Base-by-base conservation (phyloP, 2,113 vertebrate genomes). In the Ammospiza caudacuta region DNA sequence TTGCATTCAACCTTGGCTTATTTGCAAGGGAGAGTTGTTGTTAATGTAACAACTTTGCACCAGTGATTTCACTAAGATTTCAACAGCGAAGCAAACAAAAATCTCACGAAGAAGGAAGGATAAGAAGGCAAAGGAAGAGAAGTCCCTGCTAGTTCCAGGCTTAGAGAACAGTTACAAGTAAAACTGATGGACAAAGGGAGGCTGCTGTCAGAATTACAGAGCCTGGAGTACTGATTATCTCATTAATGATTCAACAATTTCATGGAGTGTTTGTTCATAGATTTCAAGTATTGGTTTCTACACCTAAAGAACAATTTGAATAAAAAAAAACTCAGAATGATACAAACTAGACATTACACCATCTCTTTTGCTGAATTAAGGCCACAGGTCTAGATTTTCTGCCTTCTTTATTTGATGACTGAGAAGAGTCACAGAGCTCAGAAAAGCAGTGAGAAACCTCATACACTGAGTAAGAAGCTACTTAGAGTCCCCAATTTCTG, bases 1-100 rank as follows among this genome's bases (percentile, higher is more conserved):
- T 82, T 86, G 20, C 47, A 84, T 66, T 86, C 43, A 96, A 51
- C 47, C 22, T 95, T 79, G 9, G 4, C 75, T 90, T 94, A 61
- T 90, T 96, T 96, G 91, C 81, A 89, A 83, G 64, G 67, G 76
- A 96, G 66, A 76, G 12, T 6, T 85, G 54, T 61, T 69, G 33
- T 52, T 85, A 59, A 52, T 49, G 11, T 44, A 76, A 69, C 46
- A 55, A 37, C 20, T 95, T 92, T 92, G 44, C 43, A 87, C 35
- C 31, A 73, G 33, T 94, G 58, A 66, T 52, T 92, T 31, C 31
- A 18, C 44, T 75, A 70, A 68, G 52, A 66, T 78, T 92, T 95
- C 67, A 79, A 59, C 3, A 55, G 58, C 2, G 27, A 93, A 78
- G 16, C 24, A 94, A 86, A 27, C 5, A 55, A 86, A 79, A 67